These are phyloP conservation scores for Timandra comae DNA, from an alignment of 2,888 invertebrate genomes.

Conservation along the genomic window DNA sequence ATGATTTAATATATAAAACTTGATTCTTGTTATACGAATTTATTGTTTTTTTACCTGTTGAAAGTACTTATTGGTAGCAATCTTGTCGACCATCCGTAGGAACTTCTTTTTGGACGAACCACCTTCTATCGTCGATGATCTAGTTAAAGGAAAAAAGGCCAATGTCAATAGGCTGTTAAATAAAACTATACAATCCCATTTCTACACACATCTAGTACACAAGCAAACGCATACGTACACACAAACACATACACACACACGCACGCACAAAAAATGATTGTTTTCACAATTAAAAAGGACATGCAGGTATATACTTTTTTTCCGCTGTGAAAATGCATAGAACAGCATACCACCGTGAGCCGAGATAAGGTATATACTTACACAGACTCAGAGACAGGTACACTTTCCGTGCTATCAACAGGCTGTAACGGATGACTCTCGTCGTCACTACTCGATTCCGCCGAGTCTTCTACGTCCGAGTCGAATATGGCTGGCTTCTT, in stretches of 20 bases:
- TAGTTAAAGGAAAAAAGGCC: too few relatives aligned
- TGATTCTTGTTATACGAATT: too few relatives aligned
- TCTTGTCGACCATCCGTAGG: constrained; percentile 88
- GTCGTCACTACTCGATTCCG: constrained; percentile 87
- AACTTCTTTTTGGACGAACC: constrained; percentile 81
- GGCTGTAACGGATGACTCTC: constrained; percentile 71
- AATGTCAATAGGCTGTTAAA: too few relatives aligned
- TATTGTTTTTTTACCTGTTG: constrained; percentile 78
- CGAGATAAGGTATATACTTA: constrained; percentile 21
- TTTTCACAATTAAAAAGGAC: neutral
- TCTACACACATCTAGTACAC: too few relatives aligned
- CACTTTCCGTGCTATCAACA: constrained; percentile 47
- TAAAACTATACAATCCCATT: too few relatives aligned
- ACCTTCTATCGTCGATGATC: constrained; percentile 71
- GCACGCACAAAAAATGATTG: neutral
- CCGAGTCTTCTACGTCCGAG: constrained; percentile 86
- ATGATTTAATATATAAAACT: too few relatives aligned
- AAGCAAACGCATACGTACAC: too few relatives aligned
- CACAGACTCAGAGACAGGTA: constrained; percentile 33
- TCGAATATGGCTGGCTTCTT: constrained; percentile 80
- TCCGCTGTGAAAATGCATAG: neutral
- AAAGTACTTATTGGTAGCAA: constrained; percentile 91
- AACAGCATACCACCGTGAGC: too few relatives aligned
- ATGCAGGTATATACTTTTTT: neutral
- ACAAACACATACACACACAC: neutral